Base-by-base conservation (phyloP, 2,113 vertebrate species). In the Petroica traversi region DNA sequence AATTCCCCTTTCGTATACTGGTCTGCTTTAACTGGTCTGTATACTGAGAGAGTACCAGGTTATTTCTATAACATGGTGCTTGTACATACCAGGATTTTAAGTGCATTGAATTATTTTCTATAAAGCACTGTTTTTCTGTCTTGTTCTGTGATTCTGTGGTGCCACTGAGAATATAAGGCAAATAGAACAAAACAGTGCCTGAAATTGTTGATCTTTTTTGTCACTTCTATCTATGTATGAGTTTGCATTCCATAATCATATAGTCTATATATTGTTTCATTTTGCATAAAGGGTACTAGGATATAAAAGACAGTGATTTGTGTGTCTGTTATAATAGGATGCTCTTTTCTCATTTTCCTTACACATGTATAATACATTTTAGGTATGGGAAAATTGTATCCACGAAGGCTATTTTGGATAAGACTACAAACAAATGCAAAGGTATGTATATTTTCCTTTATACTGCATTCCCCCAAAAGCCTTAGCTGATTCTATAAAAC, bases 311-410 rank as follows among this genome's bases (percentile, higher is more conserved):
- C 59, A 45, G 24, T 84, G 14, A 67, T 90, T 61, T 91, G 40
- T 74, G 7, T 93, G 33, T 88, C 67, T 92, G 13, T 85, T 74
- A 31, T 95, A 83, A 64, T 61, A 83, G 63, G 38, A 31, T 93
- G 41, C 28, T 91, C 38, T 96, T 81, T 74, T 58, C 78, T 89
- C 38, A 12, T 91, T 89, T 96, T 97, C 77, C 97, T 95, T 97
- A 96, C 69, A 59, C 73, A 33, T 76, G 26, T 93, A 2, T 92
- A 34, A 95, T 88, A 49, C 64, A 66, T 97, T 98, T 96, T 96
- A 99, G 99, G 98, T 99, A 99, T 91, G 99, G 99, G 88, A 99
- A 99, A 98, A 99, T 99, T 69, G 99, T 99, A 68, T 99, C 99
- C 93, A 99, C 99, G 5, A 99, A 99, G 97, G 99, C 99, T 75